Evolutionary conservation across 2,797 vertebrate genomes (phyloP).

Genomic region (Lates japonicus): DNA sequence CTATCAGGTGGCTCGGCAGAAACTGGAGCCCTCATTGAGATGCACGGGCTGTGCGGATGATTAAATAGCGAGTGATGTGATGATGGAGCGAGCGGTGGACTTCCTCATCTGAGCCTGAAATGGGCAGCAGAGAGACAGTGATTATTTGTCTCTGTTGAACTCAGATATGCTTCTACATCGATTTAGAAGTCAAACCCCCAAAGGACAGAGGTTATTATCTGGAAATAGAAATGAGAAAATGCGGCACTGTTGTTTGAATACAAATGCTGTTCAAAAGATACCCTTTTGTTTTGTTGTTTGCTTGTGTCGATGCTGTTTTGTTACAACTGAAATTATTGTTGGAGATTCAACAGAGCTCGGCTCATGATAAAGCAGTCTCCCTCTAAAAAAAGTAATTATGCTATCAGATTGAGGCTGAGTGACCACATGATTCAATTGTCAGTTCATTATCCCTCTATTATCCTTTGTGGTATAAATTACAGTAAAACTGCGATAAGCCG

Average conservation of each 20-base stretch:
- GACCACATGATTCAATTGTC: conserved; percentile 57
- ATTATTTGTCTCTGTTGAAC: conserved; percentile 59
- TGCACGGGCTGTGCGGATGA: conserved; percentile 72
- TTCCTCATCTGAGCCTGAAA: conserved; percentile 42
- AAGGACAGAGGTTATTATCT: conserved; percentile 45
- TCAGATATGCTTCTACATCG: conserved; percentile 43
- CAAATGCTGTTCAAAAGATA: conserved; percentile 37
- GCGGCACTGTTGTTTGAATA: conserved; percentile 47
- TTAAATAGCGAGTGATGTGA: conserved; percentile 75
- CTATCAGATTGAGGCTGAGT: conserved; percentile 68
- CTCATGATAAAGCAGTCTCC: conserved; percentile 40
- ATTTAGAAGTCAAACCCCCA: conserved; percentile 43
- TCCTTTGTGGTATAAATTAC: conserved; percentile 70
- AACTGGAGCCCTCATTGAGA: conserved; percentile 77
- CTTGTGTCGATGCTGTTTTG: conserved; percentile 16
- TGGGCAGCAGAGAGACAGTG: conserved; percentile 29
- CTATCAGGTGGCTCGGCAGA: conserved; percentile 77
- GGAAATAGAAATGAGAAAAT: conserved; percentile 35
- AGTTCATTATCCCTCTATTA: conserved; percentile 66
- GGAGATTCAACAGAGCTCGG: conserved; percentile 24
- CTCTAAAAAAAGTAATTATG: conserved; percentile 50
- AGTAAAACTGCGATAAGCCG: conserved; percentile 76
- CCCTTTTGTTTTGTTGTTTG: conserved; percentile 17
- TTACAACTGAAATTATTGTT: conserved; percentile 26
- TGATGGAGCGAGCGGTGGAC: conserved; percentile 63